phyloP scores from a whole-genome alignment of 2,797 vertebrate genomes.

The Mormyrus proboscirostris region DNA sequence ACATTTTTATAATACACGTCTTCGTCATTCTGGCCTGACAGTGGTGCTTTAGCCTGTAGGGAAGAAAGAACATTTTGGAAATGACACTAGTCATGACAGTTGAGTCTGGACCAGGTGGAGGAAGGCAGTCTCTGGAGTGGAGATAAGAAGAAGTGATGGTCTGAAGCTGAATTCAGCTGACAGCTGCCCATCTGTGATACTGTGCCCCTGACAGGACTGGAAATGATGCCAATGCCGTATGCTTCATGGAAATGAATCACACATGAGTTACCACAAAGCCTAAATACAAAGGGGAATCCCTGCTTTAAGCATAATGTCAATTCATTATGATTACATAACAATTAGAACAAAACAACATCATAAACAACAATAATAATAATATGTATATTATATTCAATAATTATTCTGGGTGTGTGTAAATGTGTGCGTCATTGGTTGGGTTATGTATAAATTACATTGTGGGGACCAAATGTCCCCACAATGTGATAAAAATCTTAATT shows the following conservation, averaged over 20 bases:
- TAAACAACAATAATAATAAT: background rate
- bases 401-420: background rate
- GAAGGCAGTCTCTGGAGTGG: slow-evolving; percentile 15
- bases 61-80: background rate
- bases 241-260: slow-evolving; percentile 16
- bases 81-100: slow-evolving; percentile 12
- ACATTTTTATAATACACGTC: background rate
- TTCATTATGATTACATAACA: background rate
- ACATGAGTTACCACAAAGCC: background rate
- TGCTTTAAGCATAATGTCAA: background rate
- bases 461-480: background rate
- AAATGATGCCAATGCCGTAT: slow-evolving; percentile 31
- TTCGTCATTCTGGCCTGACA: background rate
- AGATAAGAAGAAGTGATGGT: slow-evolving; percentile 17
- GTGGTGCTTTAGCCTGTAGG: background rate
- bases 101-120: background rate
- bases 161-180: slow-evolving; percentile 36
- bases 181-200: slow-evolving; percentile 45
- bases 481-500: background rate
- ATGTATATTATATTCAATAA: background rate
- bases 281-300: background rate
- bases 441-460: background rate
- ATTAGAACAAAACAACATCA: background rate
- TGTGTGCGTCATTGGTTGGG: background rate
- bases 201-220: slow-evolving; percentile 26